Conservation (phyloP, 1,140 invertebrate genomes). For the Aricia agestis region DNA sequence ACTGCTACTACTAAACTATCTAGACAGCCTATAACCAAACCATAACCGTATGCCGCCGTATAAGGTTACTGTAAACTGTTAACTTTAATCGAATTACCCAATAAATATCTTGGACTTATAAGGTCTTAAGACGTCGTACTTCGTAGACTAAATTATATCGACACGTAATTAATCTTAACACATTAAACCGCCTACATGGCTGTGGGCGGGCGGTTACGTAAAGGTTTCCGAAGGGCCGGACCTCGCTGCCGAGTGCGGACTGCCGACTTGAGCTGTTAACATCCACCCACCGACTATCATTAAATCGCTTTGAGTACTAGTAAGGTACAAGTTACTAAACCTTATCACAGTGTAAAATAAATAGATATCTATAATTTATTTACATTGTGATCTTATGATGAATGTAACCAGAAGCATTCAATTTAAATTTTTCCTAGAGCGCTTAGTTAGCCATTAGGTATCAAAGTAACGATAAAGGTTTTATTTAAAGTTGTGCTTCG, state of each 20-base stretch:
- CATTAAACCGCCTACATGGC: slow-evolving; percentile 7
- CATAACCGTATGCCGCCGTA: no score
- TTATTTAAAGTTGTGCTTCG: no score
- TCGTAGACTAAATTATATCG: neutral
- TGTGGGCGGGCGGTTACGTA: slow-evolving; percentile 24
- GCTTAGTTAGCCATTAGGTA: no score
- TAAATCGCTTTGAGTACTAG: neutral
- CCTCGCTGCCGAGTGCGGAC: slow-evolving; percentile 15
- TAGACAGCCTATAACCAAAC: no score
- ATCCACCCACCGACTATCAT: slow-evolving; percentile 8
- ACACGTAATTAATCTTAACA: neutral
- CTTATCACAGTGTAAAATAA: no score
- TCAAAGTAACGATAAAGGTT: no score
- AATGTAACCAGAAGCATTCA: no score
- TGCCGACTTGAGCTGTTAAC: neutral
- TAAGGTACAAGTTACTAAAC: no score
- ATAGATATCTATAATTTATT: no score
- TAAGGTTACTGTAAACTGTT: neutral
- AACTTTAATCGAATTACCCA: neutral
- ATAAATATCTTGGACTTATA: neutral
- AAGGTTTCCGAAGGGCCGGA: slow-evolving; percentile 19
- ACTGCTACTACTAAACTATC: no score
- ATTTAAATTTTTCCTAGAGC: no score
- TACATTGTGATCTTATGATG: no score
- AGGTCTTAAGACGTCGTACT: neutral